A percentile compares a stretch with the other conserved stretches of the same genome.
Conservation (phyloP, 2,113 vertebrate species). For the Taurulus bubalis region DNA sequence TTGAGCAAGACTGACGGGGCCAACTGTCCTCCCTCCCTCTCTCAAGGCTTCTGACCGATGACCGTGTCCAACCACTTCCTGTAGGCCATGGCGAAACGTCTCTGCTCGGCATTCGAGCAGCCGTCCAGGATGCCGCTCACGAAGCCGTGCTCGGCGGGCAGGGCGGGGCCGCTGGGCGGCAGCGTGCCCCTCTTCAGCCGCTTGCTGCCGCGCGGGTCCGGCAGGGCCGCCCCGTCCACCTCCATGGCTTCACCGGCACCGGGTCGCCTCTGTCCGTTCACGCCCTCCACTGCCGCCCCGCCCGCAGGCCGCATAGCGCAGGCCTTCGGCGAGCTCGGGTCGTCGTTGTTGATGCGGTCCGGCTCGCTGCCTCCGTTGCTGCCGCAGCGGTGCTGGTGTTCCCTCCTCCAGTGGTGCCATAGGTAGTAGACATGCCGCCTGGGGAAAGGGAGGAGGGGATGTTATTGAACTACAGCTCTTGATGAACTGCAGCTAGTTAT, state of each 20-base stretch:
- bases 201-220: slow-evolving; percentile 89
- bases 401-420: slow-evolving; percentile 88
- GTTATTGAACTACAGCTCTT: no score
- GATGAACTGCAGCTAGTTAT: no score
- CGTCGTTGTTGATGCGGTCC: slow-evolving; percentile 59
- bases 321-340: slow-evolving; percentile 55
- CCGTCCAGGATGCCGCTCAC: slow-evolving; percentile 85
- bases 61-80: slow-evolving; percentile 93
- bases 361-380: slow-evolving; percentile 37
- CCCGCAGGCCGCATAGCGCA: neutral
- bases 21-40: neutral
- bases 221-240: slow-evolving; percentile 82
- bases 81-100: slow-evolving; percentile 91
- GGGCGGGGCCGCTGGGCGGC: slow-evolving; percentile 74
- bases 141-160: slow-evolving; percentile 88
- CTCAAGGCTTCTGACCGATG: slow-evolving; percentile 84
- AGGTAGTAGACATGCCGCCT: slow-evolving; percentile 93
- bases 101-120: slow-evolving; percentile 88
- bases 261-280: slow-evolving; percentile 77
- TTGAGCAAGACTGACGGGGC: neutral
- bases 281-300: neutral
- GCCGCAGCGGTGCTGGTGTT: slow-evolving; percentile 55
- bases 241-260: slow-evolving; percentile 86
- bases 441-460: neutral
- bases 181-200: slow-evolving; percentile 90